Base-by-base conservation (phyloP, 2,888 invertebrate genomes). In the Eupeodes latifasciatus region DNA sequence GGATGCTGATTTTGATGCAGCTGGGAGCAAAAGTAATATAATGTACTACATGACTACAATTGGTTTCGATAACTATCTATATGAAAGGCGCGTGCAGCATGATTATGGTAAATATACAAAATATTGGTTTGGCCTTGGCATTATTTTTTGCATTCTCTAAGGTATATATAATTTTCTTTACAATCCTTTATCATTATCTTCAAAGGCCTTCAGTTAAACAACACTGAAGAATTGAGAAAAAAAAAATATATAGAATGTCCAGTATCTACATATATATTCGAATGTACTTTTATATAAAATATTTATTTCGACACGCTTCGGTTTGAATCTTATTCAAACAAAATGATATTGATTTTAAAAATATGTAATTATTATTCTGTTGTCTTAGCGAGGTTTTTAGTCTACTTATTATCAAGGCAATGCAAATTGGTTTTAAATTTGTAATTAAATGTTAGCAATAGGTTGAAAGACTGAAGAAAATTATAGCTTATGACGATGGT, bases 61-160 rank as follows among this genome's bases (percentile, higher is more conserved):
- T 59, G 34, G 59, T 36, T 59, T 14, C 7, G 57, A 27, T 59
- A 3, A 14, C 11, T 10, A 44, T 6, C 10, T 44, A 12, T 2
- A 7, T 59, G 59, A 14, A 14, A n/a, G n/a, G 34, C 12, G 34
- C 10, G 10, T 59, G 57, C 59, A 59, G 14, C 7, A 0, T 36
- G 59, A 59, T 36, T 59, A 14, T 6, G 14, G 9, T 9, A 7
- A 7, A 40, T 40, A 7, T 27, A 27, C 27, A 27, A 27, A 9
- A 40, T 40, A 40, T 40, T 4, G 2, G 4, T 16, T n/a, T 57
- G 57, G 16, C 57, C 57, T 27, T 57, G 57, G 57, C 27, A 14
- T 57, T 34, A 57, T 57, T 27, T 27, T 34, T 57, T 57, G 14
- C 57, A 57, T 57, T 57, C 57, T 57, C 57, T 57, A 57, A 57